A percentile compares a stretch with the other conserved stretches of the same genome.
Evolutionary conservation across 2,888 invertebrate genomes (phyloP).

Genomic region (Alloplasta piceator): DNA sequence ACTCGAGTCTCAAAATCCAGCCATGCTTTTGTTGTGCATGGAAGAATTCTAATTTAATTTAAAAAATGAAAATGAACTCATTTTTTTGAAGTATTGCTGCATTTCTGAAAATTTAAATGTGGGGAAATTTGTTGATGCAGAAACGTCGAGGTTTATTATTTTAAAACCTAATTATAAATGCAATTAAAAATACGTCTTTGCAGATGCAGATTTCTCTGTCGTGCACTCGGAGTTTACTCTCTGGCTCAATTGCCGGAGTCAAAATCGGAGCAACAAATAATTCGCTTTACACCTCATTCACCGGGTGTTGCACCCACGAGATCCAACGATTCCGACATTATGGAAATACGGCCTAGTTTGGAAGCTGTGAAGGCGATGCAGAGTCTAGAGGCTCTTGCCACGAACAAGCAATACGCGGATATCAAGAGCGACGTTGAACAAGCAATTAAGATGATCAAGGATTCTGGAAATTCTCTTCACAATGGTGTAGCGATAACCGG

Average conservation of each 20-base stretch:
- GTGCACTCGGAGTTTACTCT: slow-evolving; percentile 84
- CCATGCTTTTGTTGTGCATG: too few species aligned
- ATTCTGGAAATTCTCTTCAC: slow-evolving; percentile 85
- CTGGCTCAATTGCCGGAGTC: slow-evolving; percentile 85
- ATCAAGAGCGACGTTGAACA: slow-evolving; percentile 82
- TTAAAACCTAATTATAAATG: too few species aligned
- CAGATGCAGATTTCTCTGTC: slow-evolving; percentile 84
- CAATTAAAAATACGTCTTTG: background rate
- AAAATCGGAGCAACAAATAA: slow-evolving; percentile 82
- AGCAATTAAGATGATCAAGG: slow-evolving; percentile 83
- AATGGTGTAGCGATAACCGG: slow-evolving; percentile 84
- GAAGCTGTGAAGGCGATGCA: slow-evolving; percentile 83
- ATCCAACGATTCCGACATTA: slow-evolving; percentile 73
- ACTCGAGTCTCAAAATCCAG: too few species aligned
- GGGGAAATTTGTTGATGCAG: too few species aligned
- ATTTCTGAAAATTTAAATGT: too few species aligned
- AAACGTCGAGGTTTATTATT: too few species aligned
- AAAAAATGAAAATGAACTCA: too few species aligned
- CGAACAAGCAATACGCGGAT: slow-evolving; percentile 83
- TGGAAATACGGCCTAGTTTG: slow-evolving; percentile 80
- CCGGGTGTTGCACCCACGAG: slow-evolving; percentile 79
- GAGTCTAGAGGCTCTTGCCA: slow-evolving; percentile 80
- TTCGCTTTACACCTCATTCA: slow-evolving; percentile 79
- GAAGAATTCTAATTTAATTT: too few species aligned
- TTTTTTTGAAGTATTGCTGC: too few species aligned